A percentile compares a stretch with the other conserved stretches of the same genome.
phyloP scores from a whole-genome alignment of 2,797 vertebrate species.

The Eidolon dupreanum region DNA sequence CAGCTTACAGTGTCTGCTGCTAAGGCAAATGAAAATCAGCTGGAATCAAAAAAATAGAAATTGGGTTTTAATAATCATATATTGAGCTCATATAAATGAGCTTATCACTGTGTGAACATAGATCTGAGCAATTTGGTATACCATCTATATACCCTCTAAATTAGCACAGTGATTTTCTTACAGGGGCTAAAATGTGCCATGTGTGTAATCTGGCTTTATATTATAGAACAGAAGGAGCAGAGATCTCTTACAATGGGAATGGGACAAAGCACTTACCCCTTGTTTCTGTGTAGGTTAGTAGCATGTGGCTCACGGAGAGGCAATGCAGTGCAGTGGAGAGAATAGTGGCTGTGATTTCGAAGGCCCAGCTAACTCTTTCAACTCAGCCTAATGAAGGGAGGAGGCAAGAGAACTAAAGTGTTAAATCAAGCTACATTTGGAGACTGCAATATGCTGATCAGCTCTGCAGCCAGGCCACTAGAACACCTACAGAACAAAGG shows the following conservation, averaged over 20 bases:
- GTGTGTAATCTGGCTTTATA: neutral
- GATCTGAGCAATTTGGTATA: neutral
- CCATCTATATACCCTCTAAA: neutral
- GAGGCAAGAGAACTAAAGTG: no score
- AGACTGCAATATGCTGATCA: no score
- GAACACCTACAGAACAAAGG: no score
- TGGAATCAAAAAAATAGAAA: neutral
- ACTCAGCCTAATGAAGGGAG: neutral
- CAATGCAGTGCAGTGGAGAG: neutral
- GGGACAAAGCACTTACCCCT: neutral
- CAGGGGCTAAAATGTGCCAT: neutral
- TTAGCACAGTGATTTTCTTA: neutral
- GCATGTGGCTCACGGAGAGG: neutral
- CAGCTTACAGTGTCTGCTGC: neutral
- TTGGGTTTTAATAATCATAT: neutral
- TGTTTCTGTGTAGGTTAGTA: neutral
- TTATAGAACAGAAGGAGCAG: neutral
- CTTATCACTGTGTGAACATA: neutral
- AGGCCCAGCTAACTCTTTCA: neutral
- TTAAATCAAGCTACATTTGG: no score
- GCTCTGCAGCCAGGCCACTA: no score
- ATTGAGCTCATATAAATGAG: neutral
- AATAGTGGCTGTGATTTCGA: neutral
- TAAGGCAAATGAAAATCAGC: neutral
- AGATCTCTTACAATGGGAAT: neutral